These are phyloP conservation scores for Leptopilina boulardi DNA, from an alignment of 1,140 invertebrate genomes.

Conservation along the genomic window DNA sequence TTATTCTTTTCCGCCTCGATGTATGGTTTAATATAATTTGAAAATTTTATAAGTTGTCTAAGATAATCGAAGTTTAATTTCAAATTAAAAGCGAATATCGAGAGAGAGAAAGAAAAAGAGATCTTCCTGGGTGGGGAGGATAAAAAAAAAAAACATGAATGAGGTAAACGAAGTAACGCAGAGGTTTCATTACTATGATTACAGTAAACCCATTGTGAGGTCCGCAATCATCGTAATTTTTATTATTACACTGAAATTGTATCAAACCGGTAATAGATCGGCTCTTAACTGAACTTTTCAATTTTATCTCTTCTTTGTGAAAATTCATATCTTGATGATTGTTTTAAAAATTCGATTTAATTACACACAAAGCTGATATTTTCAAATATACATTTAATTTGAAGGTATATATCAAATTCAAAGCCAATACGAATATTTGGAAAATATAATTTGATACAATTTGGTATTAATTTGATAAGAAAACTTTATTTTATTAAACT, in stretches of 20 bases:
- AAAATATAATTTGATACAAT: no score
- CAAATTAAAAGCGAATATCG: not conserved
- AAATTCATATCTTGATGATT: not conserved
- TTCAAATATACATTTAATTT: no score
- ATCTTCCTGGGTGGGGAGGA: not conserved
- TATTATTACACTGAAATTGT: not conserved
- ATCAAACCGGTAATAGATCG: not conserved
- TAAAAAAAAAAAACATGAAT: not conserved
- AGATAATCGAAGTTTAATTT: slow-evolving; percentile 6
- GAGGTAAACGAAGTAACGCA: not conserved
- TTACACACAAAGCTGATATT: not conserved
- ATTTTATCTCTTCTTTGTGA: slow-evolving; percentile 25
- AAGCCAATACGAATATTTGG: no score
- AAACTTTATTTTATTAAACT: no score
- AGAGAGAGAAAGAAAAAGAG: not conserved
- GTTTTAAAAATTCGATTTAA: slow-evolving; percentile 14
- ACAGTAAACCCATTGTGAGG: not conserved
- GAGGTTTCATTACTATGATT: slow-evolving; percentile 12
- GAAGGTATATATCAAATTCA: no score
- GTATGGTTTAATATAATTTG: not conserved
- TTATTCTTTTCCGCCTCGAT: no score
- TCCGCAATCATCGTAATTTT: slow-evolving; percentile 29
- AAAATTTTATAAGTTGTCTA: not conserved
- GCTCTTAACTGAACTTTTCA: slow-evolving; percentile 11
- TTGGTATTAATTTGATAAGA: no score